Conservation (phyloP, 1,140 invertebrate species). For the Ceratosolen fusciceps region DNA sequence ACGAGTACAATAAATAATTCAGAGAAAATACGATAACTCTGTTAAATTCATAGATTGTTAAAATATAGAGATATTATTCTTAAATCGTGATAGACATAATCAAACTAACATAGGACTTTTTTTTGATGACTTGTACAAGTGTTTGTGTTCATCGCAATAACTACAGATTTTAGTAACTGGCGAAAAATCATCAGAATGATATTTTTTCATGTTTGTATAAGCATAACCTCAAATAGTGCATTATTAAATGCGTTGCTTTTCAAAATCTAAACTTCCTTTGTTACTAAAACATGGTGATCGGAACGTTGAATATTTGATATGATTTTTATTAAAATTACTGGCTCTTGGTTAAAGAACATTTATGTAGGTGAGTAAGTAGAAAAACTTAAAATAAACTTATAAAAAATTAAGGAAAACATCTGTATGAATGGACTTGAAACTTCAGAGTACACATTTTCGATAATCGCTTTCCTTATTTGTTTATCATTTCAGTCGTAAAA, state of each 20-base stretch:
- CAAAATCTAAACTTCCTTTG: not conserved
- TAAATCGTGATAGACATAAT: too few species aligned
- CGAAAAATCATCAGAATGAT: conserved; percentile 3
- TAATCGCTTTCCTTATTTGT: conserved; percentile 18
- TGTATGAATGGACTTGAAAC: conserved; percentile 8
- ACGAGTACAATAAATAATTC: too few species aligned
- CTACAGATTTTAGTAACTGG: not conserved
- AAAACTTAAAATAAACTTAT: not conserved
- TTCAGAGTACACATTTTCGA: not conserved
- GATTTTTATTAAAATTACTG: not conserved
- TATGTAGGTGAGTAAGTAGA: not conserved
- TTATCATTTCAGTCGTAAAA: not conserved
- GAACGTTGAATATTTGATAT: not conserved
- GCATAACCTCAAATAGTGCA: not conserved
- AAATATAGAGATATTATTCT: too few species aligned
- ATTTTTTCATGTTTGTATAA: not conserved
- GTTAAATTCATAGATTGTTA: too few species aligned
- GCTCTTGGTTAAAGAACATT: not conserved
- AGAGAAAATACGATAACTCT: too few species aligned
- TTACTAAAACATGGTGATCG: not conserved
- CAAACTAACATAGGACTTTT: conserved; percentile 24
- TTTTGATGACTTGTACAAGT: not conserved
- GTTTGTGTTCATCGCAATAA: conserved; percentile 9
- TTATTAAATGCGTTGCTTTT: not conserved
- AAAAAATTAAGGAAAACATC: not conserved